Conservation (phyloP, 2,888 invertebrate genomes). For the Perdita meconis region DNA sequence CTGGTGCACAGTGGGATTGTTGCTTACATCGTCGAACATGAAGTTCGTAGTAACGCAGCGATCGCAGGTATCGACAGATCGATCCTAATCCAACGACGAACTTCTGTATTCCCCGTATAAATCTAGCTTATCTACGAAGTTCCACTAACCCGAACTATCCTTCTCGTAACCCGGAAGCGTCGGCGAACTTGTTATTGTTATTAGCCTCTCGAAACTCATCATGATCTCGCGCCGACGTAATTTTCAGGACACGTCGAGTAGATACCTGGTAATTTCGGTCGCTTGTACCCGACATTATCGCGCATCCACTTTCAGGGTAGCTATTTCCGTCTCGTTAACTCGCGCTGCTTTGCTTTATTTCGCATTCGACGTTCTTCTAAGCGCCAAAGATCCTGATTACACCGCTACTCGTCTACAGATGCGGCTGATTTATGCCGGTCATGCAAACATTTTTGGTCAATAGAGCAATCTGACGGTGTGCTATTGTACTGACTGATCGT, state of each 20-base stretch:
- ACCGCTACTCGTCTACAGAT: neutral
- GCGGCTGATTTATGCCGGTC: neutral
- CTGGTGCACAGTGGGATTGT: neutral
- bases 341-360: conserved; percentile 27
- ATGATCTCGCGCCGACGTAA: conserved; percentile 63
- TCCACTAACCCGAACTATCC: conserved; percentile 55
- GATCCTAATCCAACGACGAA: conserved; percentile 58
- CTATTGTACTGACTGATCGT: neutral
- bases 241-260: conserved; percentile 57
- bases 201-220: conserved; percentile 71
- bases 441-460: neutral
- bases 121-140: conserved; percentile 60
- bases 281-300: conserved; percentile 50
- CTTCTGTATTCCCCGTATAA: conserved; percentile 60
- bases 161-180: conserved; percentile 56
- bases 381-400: conserved; percentile 1
- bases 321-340: conserved; percentile 52
- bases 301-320: conserved; percentile 46
- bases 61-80: conserved; percentile 34
- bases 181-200: conserved; percentile 74
- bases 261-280: conserved; percentile 57
- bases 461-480: neutral
- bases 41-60: conserved; percentile 25
- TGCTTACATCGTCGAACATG: conserved; percentile 9
- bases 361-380: conserved; percentile 8